Evolutionary conservation across 1,140 invertebrate species (phyloP).

Genomic region (Latrodectus geometricus): DNA sequence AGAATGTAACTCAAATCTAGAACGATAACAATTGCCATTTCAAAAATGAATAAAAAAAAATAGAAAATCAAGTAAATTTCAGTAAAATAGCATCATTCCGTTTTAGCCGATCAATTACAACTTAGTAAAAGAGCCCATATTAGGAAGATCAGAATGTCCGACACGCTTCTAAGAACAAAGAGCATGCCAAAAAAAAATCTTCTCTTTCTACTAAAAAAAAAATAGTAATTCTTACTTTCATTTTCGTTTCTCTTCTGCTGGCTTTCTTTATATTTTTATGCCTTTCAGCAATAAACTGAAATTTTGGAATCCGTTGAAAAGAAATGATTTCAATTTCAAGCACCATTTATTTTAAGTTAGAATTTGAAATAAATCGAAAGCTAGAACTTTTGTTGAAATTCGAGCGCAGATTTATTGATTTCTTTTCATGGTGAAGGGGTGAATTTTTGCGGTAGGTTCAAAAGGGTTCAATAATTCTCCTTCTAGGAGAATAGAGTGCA

Average conservation of each 20-base stretch:
- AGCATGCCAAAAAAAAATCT: background rate
- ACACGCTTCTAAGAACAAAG: background rate
- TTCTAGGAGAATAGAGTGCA: no score
- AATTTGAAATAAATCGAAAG: background rate
- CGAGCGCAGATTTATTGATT: no score
- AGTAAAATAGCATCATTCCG: background rate
- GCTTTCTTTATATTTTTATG: background rate
- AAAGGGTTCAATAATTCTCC: no score
- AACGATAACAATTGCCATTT: slow-evolving; percentile 26
- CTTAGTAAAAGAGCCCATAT: background rate
- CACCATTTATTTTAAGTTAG: background rate
- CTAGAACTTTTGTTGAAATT: background rate
- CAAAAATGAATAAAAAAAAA: slow-evolving; percentile 7
- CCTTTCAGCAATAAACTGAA: background rate
- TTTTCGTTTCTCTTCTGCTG: background rate
- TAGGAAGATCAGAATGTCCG: background rate
- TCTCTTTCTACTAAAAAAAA: no score
- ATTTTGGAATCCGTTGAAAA: background rate
- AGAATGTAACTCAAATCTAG: background rate
- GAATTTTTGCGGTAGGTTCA: no score
- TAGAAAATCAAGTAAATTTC: background rate
- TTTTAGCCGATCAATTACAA: background rate
- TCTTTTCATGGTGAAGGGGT: no score
- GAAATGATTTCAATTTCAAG: background rate
- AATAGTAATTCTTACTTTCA: no score